A percentile compares a stretch with the other conserved stretches of the same genome.
Evolutionary conservation across 2,797 vertebrate genomes (phyloP).

Genomic region (Macroramphosus scolopax): DNA sequence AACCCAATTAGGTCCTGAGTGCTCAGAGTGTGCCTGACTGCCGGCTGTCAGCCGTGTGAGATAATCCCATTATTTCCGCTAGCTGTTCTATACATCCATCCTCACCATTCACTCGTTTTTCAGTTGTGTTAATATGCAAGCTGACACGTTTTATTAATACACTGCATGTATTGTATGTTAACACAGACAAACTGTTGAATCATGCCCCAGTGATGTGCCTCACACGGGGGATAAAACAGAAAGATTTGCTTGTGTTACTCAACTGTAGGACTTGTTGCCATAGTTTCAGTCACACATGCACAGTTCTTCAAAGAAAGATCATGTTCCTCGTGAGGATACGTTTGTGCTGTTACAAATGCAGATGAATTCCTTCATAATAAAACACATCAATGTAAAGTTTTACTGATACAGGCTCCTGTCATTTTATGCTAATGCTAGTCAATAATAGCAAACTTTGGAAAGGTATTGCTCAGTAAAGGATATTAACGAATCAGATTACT

Average conservation of each 20-base stretch:
- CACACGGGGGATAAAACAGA: neutral
- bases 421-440: neutral
- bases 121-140: conserved; percentile 1
- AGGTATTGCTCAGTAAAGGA: neutral
- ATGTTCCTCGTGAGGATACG: no score
- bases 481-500: neutral
- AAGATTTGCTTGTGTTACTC: neutral
- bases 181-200: neutral
- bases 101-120: neutral
- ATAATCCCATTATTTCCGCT: conserved; percentile 28
- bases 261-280: no score
- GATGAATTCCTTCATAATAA: no score
- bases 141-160: conserved; percentile 15
- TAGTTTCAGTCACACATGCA: neutral
- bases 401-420: neutral
- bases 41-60: conserved; percentile 21
- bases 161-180: neutral
- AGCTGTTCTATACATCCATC: conserved; percentile 9
- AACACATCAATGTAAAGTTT: neutral
- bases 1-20: conserved; percentile 43
- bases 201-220: neutral
- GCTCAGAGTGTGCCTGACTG: conserved; percentile 26
- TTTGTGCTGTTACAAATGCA: no score
- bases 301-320: neutral
- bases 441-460: neutral